Base-by-base conservation (phyloP, 2,888 invertebrate species). In the Caenorhabditis sinica region DNA sequence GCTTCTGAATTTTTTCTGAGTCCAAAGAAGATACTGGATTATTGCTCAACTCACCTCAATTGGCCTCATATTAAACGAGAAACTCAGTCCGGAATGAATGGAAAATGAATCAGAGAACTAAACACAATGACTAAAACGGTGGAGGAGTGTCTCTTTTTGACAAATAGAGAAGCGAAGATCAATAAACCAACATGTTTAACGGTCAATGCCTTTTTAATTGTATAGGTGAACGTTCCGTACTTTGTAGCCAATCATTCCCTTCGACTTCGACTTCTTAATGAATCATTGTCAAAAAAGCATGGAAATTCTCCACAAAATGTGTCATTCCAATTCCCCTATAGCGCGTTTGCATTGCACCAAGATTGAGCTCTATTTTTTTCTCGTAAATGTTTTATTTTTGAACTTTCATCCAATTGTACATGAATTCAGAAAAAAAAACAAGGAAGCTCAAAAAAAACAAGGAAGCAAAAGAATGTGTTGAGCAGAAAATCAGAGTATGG, bases 371-470 rank as follows among this genome's bases (percentile, higher is more conserved):
- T 9, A 53, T 23, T 20, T 9, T 25, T 13, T 23, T 15, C 11
- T 28, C 9, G 25, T 13, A 17, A 45, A 6, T 17, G 2, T 28
- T 33, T 66, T n/a, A 45, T n/a, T 45, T 66, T 66, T 66, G 66
- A 66, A 51, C 66, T 28, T 51, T 66, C n/a, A 25, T 20, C n/a
- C 1, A 20, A 53, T 53, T 68, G 68, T 68, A 68, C 51, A 68
- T 6, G 28, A 15, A 61, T 23, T 65, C 15, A 17, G n/a, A n/a
- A 9, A 45, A 49, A 40, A 40, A 61, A 40, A 43, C 43, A 49
- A 9, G 25, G 65, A 65, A 65, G 45, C 65, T 65, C 53, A 40
- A 40, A 73, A 61, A 49, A 15, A 61, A 60, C 36, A 72, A 40
- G 60, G 72, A n/a, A n/a, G 60, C 36, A 69, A 6, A 53, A 40